Conservation (phyloP, 2,113 vertebrate genomes). For the Rhodinocichla rosea region DNA sequence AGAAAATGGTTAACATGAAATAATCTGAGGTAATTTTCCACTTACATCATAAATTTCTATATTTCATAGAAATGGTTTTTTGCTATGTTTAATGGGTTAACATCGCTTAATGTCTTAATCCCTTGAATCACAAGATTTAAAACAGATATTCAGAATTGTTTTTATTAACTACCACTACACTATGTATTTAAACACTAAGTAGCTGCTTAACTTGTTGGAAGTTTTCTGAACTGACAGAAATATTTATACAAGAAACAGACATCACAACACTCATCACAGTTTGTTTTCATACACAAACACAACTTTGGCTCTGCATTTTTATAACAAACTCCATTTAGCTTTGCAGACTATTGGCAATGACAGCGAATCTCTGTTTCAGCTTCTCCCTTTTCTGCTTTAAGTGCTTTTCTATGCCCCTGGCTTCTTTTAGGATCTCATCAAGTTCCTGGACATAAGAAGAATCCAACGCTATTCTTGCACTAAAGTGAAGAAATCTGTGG, state of each 20-base stretch:
- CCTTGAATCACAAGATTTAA: not conserved
- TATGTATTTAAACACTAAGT: not conserved
- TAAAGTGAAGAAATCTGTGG: constrained; percentile 26
- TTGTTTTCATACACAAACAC: not conserved
- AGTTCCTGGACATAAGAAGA: constrained; percentile 65
- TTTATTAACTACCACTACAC: not conserved
- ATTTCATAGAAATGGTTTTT: not conserved
- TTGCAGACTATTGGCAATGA: constrained; percentile 63
- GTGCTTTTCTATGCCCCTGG: constrained; percentile 62
- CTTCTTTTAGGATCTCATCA: constrained; percentile 74
- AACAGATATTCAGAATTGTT: not conserved
- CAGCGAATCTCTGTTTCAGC: constrained; percentile 65
- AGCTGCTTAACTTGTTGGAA: not conserved
- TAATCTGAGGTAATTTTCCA: not conserved
- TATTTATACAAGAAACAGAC: not conserved
- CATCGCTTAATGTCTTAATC: not conserved
- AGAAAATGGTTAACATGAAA: not conserved
- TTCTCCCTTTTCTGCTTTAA: constrained; percentile 71
- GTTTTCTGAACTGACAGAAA: not conserved
- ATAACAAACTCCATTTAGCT: constrained; percentile 5
- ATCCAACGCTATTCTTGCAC: constrained; percentile 71
- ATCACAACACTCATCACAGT: not conserved
- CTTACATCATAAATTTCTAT: not conserved
- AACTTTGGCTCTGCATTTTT: not conserved
- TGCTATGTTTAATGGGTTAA: not conserved